Evolutionary conservation across 2,888 invertebrate species (phyloP).

Genomic region (Prenolepis imparis): DNA sequence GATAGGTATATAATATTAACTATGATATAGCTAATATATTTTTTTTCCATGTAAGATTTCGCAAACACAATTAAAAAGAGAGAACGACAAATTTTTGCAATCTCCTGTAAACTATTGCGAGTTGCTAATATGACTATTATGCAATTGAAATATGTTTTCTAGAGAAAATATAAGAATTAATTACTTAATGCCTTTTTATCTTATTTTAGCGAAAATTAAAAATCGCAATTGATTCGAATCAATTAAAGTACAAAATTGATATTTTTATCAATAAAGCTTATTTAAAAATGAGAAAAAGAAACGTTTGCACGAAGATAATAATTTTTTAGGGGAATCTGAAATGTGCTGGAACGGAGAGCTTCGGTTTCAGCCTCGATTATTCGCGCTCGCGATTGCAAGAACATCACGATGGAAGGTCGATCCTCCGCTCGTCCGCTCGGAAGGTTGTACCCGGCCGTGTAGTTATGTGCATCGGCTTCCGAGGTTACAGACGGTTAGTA

Average conservation of each 20-base stretch:
- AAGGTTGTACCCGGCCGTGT: slow-evolving; percentile 49
- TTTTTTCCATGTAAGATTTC: neutral
- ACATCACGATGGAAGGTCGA: slow-evolving; percentile 60
- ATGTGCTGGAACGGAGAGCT: neutral
- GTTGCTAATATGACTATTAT: too few relatives aligned
- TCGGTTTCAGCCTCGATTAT: slow-evolving; percentile 44
- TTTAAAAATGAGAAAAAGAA: neutral
- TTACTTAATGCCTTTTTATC: too few relatives aligned
- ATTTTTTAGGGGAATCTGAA: neutral
- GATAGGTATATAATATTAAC: too few relatives aligned
- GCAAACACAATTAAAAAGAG: too few relatives aligned
- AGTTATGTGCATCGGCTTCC: slow-evolving; percentile 66
- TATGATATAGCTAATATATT: too few relatives aligned
- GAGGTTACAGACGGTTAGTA: slow-evolving; percentile 64
- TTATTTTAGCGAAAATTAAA: too few relatives aligned
- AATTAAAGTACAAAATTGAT: too few relatives aligned
- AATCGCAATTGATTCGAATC: too few relatives aligned
- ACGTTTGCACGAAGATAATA: neutral
- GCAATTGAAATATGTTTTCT: too few relatives aligned
- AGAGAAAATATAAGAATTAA: too few relatives aligned
- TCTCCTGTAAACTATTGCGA: too few relatives aligned
- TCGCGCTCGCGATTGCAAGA: slow-evolving; percentile 50
- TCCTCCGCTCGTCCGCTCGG: slow-evolving; percentile 50
- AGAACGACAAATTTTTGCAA: too few relatives aligned
- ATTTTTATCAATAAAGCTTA: neutral